Percentiles rank a stretch among this genome's conserved stretches.
Evolutionary conservation across 2,797 vertebrate genomes (phyloP).

Genomic region (Enteromius paludinosus): DNA sequence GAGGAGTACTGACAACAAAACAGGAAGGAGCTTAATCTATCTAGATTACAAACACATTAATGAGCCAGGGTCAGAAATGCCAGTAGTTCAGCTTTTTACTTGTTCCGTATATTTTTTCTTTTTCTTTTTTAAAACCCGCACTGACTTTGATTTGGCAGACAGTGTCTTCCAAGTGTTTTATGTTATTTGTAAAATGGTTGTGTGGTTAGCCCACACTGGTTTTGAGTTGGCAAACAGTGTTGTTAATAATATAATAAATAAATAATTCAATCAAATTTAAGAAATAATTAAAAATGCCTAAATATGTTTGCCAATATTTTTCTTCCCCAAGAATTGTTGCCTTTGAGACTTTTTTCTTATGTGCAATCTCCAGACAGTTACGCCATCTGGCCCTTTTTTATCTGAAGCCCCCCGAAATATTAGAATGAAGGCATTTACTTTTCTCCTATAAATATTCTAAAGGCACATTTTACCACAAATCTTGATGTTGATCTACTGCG

Average conservation of each 20-base stretch:
- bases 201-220: background rate
- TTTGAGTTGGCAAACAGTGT: background rate
- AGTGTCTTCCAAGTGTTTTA: background rate
- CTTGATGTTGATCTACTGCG: background rate
- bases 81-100: background rate
- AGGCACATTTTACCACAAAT: background rate
- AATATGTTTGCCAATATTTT: background rate
- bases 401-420: background rate
- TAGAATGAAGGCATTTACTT: background rate
- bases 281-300: background rate
- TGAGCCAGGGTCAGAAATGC: background rate
- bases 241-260: background rate
- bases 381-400: background rate
- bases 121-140: background rate
- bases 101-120: background rate
- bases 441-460: background rate
- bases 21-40: background rate
- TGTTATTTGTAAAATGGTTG: background rate
- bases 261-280: background rate
- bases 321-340: background rate
- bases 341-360: background rate
- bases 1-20: constrained; percentile 1
- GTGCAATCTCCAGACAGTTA: background rate
- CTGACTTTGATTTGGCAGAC: background rate
- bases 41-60: constrained; percentile 16